Evolutionary conservation across 2,797 vertebrate species (phyloP).

Genomic region (Orientallactaga sibirica): DNA sequence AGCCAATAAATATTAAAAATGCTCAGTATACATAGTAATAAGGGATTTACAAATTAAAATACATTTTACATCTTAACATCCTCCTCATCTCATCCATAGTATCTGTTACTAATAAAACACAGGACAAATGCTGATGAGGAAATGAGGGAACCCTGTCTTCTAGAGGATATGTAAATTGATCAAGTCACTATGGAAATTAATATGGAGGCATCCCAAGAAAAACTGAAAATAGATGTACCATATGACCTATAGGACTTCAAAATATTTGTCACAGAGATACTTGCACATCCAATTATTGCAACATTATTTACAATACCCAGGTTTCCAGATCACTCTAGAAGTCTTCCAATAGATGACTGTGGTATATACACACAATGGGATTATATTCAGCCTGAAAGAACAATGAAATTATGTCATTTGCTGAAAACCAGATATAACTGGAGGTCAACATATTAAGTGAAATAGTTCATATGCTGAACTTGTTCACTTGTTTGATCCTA

Average conservation of each 20-base stretch:
- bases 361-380: background rate
- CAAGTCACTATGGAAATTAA: too few relatives aligned
- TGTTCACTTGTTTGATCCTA: too few relatives aligned
- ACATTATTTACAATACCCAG: background rate
- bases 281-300: background rate
- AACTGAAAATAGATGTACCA: background rate
- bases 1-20: background rate
- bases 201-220: too few relatives aligned
- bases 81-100: background rate
- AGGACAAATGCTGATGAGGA: background rate
- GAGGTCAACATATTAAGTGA: too few relatives aligned
- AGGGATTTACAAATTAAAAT: background rate
- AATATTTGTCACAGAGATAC: background rate
- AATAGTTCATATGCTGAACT: too few relatives aligned
- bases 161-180: background rate
- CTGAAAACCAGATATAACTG: background rate
- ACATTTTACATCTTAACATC: background rate
- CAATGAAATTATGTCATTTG: background rate
- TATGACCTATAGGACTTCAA: background rate
- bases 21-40: background rate
- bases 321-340: background rate
- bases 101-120: background rate
- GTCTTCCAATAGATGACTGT: background rate
- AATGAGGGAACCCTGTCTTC: background rate
- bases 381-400: background rate